These are phyloP conservation scores for Tachina grossa DNA, from an alignment of 2,888 invertebrate species.

Conservation along the genomic window DNA sequence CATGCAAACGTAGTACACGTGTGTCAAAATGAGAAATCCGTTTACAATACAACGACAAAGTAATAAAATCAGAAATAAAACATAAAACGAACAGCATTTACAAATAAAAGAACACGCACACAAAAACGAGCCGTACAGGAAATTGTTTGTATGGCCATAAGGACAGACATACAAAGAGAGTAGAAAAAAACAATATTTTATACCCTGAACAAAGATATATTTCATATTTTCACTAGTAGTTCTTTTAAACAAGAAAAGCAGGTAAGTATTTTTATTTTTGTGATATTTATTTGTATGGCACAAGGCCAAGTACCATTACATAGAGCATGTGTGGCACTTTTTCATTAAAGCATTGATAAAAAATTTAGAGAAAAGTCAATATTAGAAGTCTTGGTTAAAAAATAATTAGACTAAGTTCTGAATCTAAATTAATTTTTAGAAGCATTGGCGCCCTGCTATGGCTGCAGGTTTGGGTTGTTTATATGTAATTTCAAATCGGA, in stretches of 20 bases:
- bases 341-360: no score
- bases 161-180: background rate
- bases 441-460: no score
- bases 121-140: background rate
- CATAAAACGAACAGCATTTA: background rate
- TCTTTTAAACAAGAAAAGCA: no score
- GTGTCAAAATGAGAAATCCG: constrained; percentile 50
- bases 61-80: constrained; percentile 50
- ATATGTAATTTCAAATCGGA: no score
- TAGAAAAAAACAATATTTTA: constrained; percentile 6
- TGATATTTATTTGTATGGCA: background rate
- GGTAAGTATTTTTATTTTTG: background rate
- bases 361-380: no score
- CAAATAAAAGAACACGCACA: constrained; percentile 6
- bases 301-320: no score
- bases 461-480: no score
- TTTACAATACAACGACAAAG: constrained; percentile 36
- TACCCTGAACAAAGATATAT: background rate
- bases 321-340: no score
- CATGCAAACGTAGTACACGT: background rate
- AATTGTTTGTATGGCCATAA: constrained; percentile 11
- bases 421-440: no score
- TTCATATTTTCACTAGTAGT: background rate
- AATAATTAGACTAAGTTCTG: no score
- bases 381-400: no score